Evolutionary conservation across 2,797 vertebrate species (phyloP), one percentile per base, ranked within the genome.

Genomic region (Spea hammondii): DNA sequence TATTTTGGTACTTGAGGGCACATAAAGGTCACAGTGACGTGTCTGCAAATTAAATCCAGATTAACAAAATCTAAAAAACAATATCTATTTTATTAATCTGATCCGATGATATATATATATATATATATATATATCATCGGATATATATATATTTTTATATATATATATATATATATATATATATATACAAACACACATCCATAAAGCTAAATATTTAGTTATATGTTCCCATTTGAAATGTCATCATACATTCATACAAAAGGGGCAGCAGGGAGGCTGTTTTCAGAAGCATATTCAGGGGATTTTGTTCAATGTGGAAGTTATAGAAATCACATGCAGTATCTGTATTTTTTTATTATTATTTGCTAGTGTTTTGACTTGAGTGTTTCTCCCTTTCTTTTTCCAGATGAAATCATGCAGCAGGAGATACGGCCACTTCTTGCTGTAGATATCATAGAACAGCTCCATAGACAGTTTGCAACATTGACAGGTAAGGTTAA

Each of bases 361-460:
- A 46, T 85, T 79, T 86, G 65, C 84, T 55, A 84, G 0, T 72
- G 77, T 71, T 73, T 67, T 57, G 12, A 84, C 32, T 5, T 70
- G 62, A n/a, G 62, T 14, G 5, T 48, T 1, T 47, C 74, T 85
- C 59, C 83, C 86, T 85, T 89, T 74, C 4, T 72, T 88, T 81
- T 72, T 85, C 8, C 91, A 98, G 96, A 97, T 94, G 96, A 97
- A 91, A 98, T 98, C 85, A 97, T 98, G 96, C 97, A 98, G 89
- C 96, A 97, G 92, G 96, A 98, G 84, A 95, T 98, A 85, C 92
- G 97, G 85, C 96, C 97, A 1, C 90, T 97, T 83, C 92, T 97
- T 82, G 96, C 96, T 4, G 92, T 95, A 57, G 96, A 98, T 88
- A 95, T 99, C 85, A 96, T 97, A 71, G 96, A 98, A 87, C 96